Evolutionary conservation across 92 coral and sea anemone genomes (phyloP), one percentile per base, ranked within the genome.

Genomic region (Meandrina meandrites): DNA sequence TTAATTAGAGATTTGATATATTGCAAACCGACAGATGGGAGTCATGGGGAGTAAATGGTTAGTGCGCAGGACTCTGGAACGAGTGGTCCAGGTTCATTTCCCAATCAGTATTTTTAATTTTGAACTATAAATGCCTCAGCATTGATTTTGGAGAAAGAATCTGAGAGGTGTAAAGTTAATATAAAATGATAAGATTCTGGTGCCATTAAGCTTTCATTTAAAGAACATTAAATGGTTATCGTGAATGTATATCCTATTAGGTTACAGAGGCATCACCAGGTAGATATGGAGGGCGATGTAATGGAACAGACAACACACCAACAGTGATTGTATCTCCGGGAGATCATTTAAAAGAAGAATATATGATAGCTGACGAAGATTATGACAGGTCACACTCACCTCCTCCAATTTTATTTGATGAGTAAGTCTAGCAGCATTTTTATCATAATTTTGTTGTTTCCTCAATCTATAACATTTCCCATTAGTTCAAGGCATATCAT

Each of bases 251-350:
- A 4, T 62, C 17, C 40, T 79, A 22, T 51, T 14, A 86, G 89
- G 89, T 86, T 51, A 58, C 85, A 34, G 90, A 89, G 24, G 94
- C 90, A 8, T 88, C 94, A 13, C 94, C 94, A 0, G 81, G 86
- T 21, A 90, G 89, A 47, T 94, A 90, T 84, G 84, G 92, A 32
- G 96, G 91, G 34, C 93, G 91, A 40, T 93, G 96, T 69, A 97
- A 97, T 93, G 99, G 99, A 34, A 83, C 94, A 79, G 97, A 94
- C 47, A 97, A 97, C 84, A 93, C 98, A 47, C 94, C 95, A 12
- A 92, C 99, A 67, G 98, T 97, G 18, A 95, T 96, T 27, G 99
- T 97, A 32, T 91, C 98, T 22, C 96, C 98, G 22, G 92, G 96
- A 28, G 96, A 91, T 56, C 98, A 91, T 56, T 84, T 93, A 24